These are phyloP conservation scores for Paracyprichromis sp. DNA, from an alignment of 2,113 vertebrate genomes.

Conservation along the genomic window DNA sequence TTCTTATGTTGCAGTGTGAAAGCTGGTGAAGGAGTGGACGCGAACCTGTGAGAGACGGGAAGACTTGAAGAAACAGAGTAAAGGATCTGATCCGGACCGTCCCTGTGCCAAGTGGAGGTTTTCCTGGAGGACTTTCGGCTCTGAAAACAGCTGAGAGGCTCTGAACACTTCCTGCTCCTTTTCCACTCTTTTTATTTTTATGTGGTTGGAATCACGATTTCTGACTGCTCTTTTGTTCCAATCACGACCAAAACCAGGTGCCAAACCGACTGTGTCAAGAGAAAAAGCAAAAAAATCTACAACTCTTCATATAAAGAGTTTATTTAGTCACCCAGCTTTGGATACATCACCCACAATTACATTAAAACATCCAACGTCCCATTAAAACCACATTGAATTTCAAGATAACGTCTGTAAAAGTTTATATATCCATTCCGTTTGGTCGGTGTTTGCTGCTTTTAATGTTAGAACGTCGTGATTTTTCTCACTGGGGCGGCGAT, in stretches of 20 bases:
- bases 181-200: not conserved
- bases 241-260: constrained; percentile 55
- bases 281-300: constrained; percentile 32
- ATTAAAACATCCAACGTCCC: not conserved
- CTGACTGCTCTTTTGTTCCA: not conserved
- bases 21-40: not conserved
- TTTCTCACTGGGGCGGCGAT: not conserved
- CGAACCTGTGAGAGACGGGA: not conserved
- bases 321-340: not conserved
- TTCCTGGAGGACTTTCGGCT: not conserved
- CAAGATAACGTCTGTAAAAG: not conserved
- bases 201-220: not conserved
- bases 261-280: constrained; percentile 59
- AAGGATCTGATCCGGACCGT: not conserved
- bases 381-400: not conserved
- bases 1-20: constrained; percentile 50
- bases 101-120: not conserved
- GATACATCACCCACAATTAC: not conserved
- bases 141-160: not conserved
- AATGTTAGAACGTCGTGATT: not conserved
- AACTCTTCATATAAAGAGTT: not conserved
- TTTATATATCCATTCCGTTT: not conserved
- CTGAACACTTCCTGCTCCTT: not conserved
- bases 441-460: not conserved
- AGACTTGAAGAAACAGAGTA: not conserved